Conservation (phyloP, 2,797 vertebrate species). For the Aselliscus stoliczkanus region DNA sequence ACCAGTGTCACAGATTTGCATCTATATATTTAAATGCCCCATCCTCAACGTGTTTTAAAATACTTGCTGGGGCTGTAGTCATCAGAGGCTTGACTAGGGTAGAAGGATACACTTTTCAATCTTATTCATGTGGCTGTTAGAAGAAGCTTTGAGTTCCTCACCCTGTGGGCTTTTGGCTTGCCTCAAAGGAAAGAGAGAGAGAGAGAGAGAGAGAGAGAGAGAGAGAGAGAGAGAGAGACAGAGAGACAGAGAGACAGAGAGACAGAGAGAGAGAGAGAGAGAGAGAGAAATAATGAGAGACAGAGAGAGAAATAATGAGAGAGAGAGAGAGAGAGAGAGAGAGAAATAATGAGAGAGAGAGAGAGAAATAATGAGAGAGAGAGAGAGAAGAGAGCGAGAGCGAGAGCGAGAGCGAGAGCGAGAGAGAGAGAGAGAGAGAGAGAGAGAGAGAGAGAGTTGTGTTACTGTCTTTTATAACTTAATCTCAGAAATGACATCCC, state of each 20-base stretch:
- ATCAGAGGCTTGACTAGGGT: not conserved
- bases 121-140: not conserved
- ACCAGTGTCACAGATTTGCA: no score
- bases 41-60: no score
- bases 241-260: not conserved
- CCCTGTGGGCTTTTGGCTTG: not conserved
- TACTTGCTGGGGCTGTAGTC: not conserved
- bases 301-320: accelerated
- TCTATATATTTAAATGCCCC: no score
- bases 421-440: not conserved
- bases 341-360: not conserved
- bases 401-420: not conserved
- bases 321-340: not conserved
- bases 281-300: not conserved
- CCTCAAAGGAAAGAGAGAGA: not conserved
- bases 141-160: not conserved
- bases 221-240: not conserved
- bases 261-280: no score
- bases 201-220: no score
- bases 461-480: not conserved
- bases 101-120: not conserved
- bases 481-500: not conserved
- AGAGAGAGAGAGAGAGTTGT: no score
- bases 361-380: not conserved
- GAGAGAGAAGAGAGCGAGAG: not conserved